Percentiles rank a stretch among this genome's conserved stretches.
phyloP scores from a whole-genome alignment of 2,888 invertebrate species.

The Mycalesis mineus region DNA sequence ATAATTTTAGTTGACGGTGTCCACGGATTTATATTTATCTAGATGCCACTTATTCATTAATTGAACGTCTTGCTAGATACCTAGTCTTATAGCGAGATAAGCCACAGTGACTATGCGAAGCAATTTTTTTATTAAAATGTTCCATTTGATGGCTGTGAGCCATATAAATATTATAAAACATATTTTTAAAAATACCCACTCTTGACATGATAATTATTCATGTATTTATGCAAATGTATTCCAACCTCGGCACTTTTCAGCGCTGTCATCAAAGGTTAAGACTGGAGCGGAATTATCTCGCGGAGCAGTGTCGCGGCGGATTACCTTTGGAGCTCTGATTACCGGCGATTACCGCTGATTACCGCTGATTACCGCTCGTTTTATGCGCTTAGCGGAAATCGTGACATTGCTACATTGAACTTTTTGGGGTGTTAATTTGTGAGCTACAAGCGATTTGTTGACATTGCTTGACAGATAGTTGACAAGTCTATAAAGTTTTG shows the following conservation, averaged over 20 bases:
- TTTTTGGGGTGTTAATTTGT: not conserved
- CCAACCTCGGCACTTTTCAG: conserved; percentile 17
- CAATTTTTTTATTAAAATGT: too few species aligned
- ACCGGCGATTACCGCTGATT: conserved; percentile 15
- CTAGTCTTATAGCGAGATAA: too few species aligned
- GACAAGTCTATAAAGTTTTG: too few species aligned
- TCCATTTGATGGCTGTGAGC: not conserved
- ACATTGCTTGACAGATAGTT: too few species aligned
- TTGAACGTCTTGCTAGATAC: too few species aligned
- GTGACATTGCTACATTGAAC: conserved; percentile 7
- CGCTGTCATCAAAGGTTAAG: conserved; percentile 17
- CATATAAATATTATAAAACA: too few species aligned
- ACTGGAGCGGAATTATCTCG: conserved; percentile 10
- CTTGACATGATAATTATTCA: conserved; percentile 23
- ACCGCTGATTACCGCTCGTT: conserved; percentile 19
- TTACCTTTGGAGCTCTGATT: conserved; percentile 15
- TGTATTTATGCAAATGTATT: conserved; percentile 31
- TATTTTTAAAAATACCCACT: conserved; percentile 11
- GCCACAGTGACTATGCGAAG: too few species aligned
- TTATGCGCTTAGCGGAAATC: conserved; percentile 8
- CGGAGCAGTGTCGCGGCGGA: conserved; percentile 15
- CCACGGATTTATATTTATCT: too few species aligned
- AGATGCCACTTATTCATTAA: too few species aligned
- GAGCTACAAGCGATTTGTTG: not conserved
- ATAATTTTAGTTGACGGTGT: too few species aligned